These are phyloP conservation scores for Ctenodactylus gundi DNA, from an alignment of 2,113 vertebrate genomes.

Conservation along the genomic window DNA sequence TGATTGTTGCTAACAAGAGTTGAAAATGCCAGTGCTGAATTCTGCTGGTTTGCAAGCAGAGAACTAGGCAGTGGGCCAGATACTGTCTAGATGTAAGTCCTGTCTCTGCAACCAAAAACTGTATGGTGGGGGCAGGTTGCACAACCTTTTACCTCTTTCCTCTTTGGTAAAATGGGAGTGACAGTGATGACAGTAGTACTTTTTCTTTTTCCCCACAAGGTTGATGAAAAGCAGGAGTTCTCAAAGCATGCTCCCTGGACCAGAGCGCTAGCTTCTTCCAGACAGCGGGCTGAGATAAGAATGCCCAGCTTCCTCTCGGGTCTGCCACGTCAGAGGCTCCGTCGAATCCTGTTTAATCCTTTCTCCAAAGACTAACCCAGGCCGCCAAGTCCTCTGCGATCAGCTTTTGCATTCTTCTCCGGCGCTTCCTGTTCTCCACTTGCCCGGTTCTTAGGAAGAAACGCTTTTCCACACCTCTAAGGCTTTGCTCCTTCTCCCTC, in stretches of 20 bases:
- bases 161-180: neutral
- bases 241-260: neutral
- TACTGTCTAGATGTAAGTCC: neutral
- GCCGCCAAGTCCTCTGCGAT: neutral
- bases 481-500: neutral
- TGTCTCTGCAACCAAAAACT: neutral
- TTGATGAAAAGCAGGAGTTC: neutral
- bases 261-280: neutral
- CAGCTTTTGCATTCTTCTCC: neutral
- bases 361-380: neutral
- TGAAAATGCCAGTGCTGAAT: constrained; percentile 17
- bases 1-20: constrained; percentile 8
- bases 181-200: neutral
- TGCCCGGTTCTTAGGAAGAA: neutral
- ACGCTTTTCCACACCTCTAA: neutral
- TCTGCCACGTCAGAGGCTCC: neutral
- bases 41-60: neutral
- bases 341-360: neutral
- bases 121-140: neutral
- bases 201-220: neutral
- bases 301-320: neutral
- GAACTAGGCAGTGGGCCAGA: neutral
- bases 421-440: no score
- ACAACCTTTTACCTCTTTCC: neutral
- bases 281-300: neutral